These are phyloP conservation scores for Andrena minutula DNA, from an alignment of 2,888 invertebrate genomes.

Conservation along the genomic window DNA sequence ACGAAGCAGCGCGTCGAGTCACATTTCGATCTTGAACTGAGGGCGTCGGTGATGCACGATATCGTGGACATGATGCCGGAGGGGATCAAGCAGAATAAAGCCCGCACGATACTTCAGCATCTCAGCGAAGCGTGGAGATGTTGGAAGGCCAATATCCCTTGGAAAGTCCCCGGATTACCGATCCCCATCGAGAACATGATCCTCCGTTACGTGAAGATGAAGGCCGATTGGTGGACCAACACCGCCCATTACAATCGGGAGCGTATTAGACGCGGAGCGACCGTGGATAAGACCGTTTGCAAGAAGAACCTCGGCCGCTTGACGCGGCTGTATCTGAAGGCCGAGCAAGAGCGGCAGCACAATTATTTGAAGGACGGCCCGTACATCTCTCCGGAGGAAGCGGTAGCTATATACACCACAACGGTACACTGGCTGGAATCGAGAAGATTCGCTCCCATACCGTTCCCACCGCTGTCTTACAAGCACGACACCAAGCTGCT, in stretches of 20 bases:
- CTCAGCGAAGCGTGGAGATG: constrained; percentile 99
- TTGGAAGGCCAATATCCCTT: constrained; percentile 99
- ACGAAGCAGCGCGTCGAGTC: constrained; percentile 99
- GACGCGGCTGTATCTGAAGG: constrained; percentile 97
- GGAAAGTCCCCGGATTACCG: constrained; percentile 99
- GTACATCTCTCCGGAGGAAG: constrained; percentile 99
- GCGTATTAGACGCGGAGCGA: constrained; percentile 99
- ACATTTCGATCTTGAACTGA: constrained; percentile 99
- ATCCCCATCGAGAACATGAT: constrained; percentile 99
- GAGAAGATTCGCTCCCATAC: constrained; percentile 98
- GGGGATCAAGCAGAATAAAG: constrained; percentile 99
- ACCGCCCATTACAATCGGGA: constrained; percentile 99
- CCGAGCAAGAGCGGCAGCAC: constrained; percentile 99
- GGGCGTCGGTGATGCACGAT: constrained; percentile 98
- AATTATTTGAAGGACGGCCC: constrained; percentile 99
- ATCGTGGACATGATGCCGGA: constrained; percentile 99
- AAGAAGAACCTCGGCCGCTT: constrained; percentile 99
- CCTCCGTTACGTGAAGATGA: constrained; percentile 99
- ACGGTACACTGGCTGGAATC: constrained; percentile 99
- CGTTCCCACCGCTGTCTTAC: constrained; percentile 99
- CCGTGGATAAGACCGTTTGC: constrained; percentile 99
- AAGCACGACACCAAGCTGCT: constrained; percentile 99
- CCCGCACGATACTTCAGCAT: constrained; percentile 99
- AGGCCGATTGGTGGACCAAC: constrained; percentile 99
- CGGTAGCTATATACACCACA: constrained; percentile 99